Evolutionary conservation across 2,797 vertebrate species (phyloP).

Genomic region (Triplophysa bombifrons): DNA sequence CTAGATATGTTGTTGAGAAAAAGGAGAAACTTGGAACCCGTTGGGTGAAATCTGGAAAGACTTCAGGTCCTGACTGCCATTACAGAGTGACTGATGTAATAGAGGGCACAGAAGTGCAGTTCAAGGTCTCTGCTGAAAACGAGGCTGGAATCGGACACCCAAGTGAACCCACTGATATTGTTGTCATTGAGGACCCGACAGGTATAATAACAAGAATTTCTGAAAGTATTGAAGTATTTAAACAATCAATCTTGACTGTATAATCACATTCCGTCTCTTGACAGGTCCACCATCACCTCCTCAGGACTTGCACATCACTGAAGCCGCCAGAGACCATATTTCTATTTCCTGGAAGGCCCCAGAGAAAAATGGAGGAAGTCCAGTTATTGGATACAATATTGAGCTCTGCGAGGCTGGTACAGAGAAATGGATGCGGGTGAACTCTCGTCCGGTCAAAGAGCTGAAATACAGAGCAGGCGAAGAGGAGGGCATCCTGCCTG

Average conservation of each 20-base stretch:
- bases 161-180: conserved; percentile 93
- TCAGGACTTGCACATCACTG: conserved; percentile 90
- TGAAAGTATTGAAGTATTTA: not conserved
- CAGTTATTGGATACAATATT: conserved; percentile 91
- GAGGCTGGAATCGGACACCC: conserved; percentile 94
- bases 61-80: conserved; percentile 91
- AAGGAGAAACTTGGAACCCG: conserved; percentile 97
- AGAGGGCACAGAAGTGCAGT: conserved; percentile 96
- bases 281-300: conserved; percentile 91
- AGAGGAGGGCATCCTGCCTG: conserved; percentile 90
- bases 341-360: conserved; percentile 94
- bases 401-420: conserved; percentile 95
- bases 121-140: conserved; percentile 94
- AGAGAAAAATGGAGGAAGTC: conserved; percentile 88
- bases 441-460: conserved; percentile 96
- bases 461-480: conserved; percentile 85
- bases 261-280: conserved; percentile 46
- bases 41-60: conserved; percentile 95
- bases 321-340: conserved; percentile 88
- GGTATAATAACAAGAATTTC: conserved; percentile 71
- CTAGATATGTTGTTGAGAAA: conserved; percentile 93
- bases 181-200: conserved; percentile 91
- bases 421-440: conserved; percentile 98
- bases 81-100: conserved; percentile 96
- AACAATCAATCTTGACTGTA: not conserved